Evolutionary conservation across 2,113 vertebrate genomes (phyloP).

Genomic region (Limnothrissa miodon): DNA sequence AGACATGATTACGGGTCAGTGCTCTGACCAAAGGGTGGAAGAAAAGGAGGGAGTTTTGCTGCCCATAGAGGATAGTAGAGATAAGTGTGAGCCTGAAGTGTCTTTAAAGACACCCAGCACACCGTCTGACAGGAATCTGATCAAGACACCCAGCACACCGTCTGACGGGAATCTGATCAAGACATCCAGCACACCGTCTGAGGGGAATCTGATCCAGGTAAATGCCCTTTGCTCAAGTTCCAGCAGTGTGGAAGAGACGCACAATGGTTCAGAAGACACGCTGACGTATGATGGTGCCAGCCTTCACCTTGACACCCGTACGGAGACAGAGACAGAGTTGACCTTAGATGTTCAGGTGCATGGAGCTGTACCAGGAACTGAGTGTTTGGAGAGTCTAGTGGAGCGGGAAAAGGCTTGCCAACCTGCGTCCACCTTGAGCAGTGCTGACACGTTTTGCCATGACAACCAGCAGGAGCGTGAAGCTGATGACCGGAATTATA

Average conservation of each 20-base stretch:
- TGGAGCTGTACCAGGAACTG: background rate
- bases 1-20: background rate
- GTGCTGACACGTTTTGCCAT: background rate
- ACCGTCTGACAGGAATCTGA: background rate
- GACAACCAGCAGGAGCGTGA: background rate
- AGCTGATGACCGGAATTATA: background rate
- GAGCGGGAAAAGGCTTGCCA: background rate
- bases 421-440: background rate
- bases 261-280: background rate
- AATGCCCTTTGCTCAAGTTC: background rate
- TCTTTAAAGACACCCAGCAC: background rate
- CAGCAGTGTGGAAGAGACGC: background rate
- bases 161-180: background rate
- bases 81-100: background rate
- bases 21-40: background rate
- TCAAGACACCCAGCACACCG: background rate
- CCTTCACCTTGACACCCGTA: background rate
- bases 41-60: background rate
- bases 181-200: background rate
- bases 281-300: background rate
- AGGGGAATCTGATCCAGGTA: background rate
- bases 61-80: background rate
- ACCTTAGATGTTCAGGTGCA: background rate
- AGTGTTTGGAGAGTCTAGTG: background rate
- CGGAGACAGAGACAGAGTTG: background rate